Evolutionary conservation across 2,113 vertebrate species (phyloP).

Genomic region (Halichoeres trimaculatus): DNA sequence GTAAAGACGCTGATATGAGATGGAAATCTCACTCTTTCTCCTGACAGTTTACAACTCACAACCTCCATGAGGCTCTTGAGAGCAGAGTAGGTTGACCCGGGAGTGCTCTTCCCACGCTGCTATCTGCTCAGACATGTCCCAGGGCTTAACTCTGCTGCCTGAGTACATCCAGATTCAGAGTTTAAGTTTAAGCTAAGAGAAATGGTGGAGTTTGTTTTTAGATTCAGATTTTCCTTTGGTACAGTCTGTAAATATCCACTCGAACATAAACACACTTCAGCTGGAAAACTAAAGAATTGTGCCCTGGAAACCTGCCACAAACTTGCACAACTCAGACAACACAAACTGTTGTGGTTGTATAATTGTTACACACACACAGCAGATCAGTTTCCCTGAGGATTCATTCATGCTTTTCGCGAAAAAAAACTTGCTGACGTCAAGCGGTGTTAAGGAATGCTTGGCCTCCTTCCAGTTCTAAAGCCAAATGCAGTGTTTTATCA

Average conservation of each 20-base stretch:
- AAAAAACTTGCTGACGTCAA: neutral
- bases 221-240: too few species aligned
- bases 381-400: neutral
- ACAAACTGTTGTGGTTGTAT: neutral
- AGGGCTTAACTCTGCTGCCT: neutral
- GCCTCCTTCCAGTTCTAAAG: neutral
- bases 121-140: constrained; percentile 32
- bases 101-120: constrained; percentile 40
- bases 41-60: neutral
- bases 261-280: too few species aligned
- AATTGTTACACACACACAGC: neutral
- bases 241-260: too few species aligned
- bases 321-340: neutral
- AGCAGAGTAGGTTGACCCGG: neutral
- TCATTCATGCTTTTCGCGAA: neutral
- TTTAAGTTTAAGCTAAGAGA: too few species aligned
- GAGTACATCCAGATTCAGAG: neutral
- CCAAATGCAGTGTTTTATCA: constrained; percentile 9
- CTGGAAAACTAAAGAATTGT: too few species aligned
- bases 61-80: neutral
- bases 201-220: too few species aligned
- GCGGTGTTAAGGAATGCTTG: constrained; percentile 9
- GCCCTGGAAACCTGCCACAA: neutral
- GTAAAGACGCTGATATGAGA: neutral
- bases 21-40: neutral